These are phyloP conservation scores for Chrysolina oricalcia DNA, from an alignment of 2,888 invertebrate species.

Conservation along the genomic window DNA sequence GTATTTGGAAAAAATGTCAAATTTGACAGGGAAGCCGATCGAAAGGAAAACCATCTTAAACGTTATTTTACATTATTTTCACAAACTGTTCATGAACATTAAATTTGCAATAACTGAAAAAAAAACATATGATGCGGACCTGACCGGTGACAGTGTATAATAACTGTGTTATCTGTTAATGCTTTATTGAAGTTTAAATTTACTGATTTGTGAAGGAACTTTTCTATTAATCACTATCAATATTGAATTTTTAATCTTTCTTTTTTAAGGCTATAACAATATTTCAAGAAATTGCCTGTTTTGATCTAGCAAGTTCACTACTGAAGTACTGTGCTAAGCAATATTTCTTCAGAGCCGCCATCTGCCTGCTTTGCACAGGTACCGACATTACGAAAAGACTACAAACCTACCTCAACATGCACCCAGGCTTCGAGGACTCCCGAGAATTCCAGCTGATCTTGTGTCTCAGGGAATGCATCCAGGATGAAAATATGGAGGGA, in stretches of 20 bases:
- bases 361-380: constrained; percentile 96
- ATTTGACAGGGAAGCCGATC: no score
- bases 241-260: not conserved
- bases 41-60: no score
- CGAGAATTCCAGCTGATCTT: constrained; percentile 90
- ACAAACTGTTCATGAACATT: no score
- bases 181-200: no score
- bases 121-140: no score
- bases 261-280: constrained; percentile 89
- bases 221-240: not conserved
- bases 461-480: constrained; percentile 89
- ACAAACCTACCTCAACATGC: constrained; percentile 90
- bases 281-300: constrained; percentile 93
- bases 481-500: constrained; percentile 93
- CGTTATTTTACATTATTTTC: no score
- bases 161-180: no score
- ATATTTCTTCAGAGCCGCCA: constrained; percentile 95
- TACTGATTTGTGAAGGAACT: no score
- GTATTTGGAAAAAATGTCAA: no score
- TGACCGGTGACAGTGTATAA: no score
- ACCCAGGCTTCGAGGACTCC: constrained; percentile 94
- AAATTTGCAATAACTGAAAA: no score
- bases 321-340: constrained; percentile 93
- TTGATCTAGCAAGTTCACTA: constrained; percentile 92
- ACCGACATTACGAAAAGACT: constrained; percentile 91